Percentiles rank a stretch among this genome's conserved stretches.
These are phyloP conservation scores for Trachemys scripta DNA, from an alignment of 2,113 vertebrate species.

Conservation along the genomic window DNA sequence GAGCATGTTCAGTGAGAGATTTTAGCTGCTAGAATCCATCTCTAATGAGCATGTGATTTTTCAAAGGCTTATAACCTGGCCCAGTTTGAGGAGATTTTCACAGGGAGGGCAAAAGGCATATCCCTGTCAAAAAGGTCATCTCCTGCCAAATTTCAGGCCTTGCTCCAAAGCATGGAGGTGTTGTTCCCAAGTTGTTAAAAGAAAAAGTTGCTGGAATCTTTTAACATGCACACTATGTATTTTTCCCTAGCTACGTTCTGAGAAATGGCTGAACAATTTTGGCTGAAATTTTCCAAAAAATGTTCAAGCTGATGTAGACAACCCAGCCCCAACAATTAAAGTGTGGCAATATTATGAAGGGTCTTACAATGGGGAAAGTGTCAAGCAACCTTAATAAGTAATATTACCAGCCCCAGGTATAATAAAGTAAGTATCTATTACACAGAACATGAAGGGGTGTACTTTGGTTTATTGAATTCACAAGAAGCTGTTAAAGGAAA, in stretches of 20 bases:
- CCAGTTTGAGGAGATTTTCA: neutral
- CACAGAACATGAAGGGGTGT: fast-evolving
- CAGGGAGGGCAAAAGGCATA: neutral
- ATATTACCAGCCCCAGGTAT: neutral
- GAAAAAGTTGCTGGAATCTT: neutral
- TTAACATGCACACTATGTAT: neutral
- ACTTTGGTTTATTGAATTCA: neutral
- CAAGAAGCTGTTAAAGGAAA: neutral
- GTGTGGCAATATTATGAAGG: neutral
- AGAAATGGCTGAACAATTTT: neutral
- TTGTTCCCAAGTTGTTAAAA: too few relatives aligned
- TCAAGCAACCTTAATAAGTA: neutral
- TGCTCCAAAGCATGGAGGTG: neutral
- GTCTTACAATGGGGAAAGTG: neutral
- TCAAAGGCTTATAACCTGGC: neutral
- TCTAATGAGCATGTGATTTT: neutral
- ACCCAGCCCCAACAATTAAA: neutral
- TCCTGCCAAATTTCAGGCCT: neutral
- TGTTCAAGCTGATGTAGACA: neutral
- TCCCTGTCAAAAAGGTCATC: neutral
- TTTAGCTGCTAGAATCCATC: neutral
- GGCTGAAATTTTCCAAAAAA: neutral
- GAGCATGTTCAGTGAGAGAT: neutral
- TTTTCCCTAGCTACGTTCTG: neutral
- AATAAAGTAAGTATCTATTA: neutral